These are phyloP conservation scores for Poeciliopsis retropinna DNA, from an alignment of 2,113 vertebrate genomes.

Conservation along the genomic window DNA sequence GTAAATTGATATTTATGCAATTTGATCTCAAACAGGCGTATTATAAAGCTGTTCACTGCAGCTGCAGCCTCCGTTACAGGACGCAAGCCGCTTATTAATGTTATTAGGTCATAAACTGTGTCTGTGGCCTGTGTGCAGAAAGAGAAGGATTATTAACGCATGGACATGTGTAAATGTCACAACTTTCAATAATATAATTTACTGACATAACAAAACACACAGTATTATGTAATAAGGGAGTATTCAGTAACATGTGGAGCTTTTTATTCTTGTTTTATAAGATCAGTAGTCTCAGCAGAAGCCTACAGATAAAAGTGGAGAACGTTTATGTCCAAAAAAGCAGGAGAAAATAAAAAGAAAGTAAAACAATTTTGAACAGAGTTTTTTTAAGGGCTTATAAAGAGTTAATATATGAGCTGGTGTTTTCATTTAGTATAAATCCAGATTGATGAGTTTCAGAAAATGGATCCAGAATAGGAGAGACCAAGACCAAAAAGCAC, in stretches of 20 bases:
- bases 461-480: neutral
- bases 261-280: constrained; percentile 14
- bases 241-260: constrained; percentile 8
- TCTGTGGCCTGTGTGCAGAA: constrained; percentile 36
- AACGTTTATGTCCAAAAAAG: constrained; percentile 7
- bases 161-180: constrained; percentile 21
- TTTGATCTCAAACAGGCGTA: constrained; percentile 56
- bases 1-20: constrained; percentile 22
- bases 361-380: neutral
- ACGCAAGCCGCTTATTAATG: constrained; percentile 31
- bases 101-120: constrained; percentile 56
- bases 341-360: neutral
- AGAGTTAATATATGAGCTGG: neutral
- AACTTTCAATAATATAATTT: constrained; percentile 11
- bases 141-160: constrained; percentile 39
- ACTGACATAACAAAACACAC: constrained; percentile 2
- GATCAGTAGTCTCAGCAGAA: constrained; percentile 56
- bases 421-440: too few relatives aligned
- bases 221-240: neutral
- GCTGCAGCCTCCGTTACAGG: constrained; percentile 33
- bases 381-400: neutral
- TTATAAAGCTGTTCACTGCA: constrained; percentile 28
- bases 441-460: neutral
- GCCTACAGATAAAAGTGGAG: constrained; percentile 23
- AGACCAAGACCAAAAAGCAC: too few relatives aligned